These are phyloP conservation scores for Ostrea edulis DNA, from an alignment of 1,140 invertebrate species.

Conservation along the genomic window DNA sequence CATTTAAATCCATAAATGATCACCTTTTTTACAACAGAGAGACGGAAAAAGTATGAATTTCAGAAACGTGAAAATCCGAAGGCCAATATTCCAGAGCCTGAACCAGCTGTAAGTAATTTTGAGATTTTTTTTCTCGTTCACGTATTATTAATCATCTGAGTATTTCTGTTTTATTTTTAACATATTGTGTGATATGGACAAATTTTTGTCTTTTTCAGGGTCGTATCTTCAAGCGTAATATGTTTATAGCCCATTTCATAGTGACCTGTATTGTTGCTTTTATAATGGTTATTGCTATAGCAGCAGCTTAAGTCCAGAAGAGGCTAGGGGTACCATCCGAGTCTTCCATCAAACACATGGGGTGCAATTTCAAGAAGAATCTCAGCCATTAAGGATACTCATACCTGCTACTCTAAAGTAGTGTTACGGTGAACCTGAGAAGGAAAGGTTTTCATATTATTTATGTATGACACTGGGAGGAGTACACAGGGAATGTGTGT, in stretches of 20 bases:
- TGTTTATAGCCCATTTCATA: conserved; percentile 72
- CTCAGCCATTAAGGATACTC: conserved; percentile 17
- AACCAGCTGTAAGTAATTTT: conserved; percentile 74
- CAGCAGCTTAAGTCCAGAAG: conserved; percentile 64
- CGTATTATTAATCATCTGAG: neutral
- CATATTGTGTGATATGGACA: neutral
- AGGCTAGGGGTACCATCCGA: conserved; percentile 9
- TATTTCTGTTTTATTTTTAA: neutral
- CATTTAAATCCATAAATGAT: too few relatives aligned
- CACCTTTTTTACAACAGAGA: conserved; percentile 61
- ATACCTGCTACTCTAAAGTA: conserved; percentile 1
- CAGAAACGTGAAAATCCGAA: conserved; percentile 75
- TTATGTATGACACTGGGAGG: neutral
- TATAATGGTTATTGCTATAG: conserved; percentile 73
- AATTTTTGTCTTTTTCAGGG: conserved; percentile 65
- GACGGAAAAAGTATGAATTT: conserved; percentile 74
- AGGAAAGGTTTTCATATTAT: neutral
- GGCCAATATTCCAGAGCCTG: conserved; percentile 71
- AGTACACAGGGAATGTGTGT: neutral
- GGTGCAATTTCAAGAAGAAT: conserved; percentile 16
- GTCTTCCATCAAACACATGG: conserved; percentile 23
- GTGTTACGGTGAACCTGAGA: neutral
- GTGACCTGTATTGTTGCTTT: conserved; percentile 72
- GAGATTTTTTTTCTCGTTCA: neutral
- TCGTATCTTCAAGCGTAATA: conserved; percentile 73